Conservation (phyloP, 2,888 invertebrate species). For the Xiphydria camelus region DNA sequence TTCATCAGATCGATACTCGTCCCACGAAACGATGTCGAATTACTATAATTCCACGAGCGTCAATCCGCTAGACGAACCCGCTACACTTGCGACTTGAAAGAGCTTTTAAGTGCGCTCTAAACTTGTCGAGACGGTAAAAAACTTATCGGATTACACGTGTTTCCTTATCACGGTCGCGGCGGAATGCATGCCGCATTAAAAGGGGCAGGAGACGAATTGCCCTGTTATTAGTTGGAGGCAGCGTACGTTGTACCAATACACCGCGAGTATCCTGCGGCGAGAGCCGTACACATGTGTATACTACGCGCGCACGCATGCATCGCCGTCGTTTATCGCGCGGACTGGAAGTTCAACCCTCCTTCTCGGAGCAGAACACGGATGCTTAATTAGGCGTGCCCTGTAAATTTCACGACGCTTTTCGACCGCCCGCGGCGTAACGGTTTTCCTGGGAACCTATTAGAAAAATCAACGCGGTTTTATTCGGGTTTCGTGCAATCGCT, state of each 20-base stretch:
- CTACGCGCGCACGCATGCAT: neutral
- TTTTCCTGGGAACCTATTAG: no score
- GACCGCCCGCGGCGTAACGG: slow-evolving; percentile 6
- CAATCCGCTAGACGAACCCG: neutral
- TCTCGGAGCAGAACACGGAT: slow-evolving; percentile 5
- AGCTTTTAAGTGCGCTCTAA: slow-evolving; percentile 1
- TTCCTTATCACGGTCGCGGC: slow-evolving; percentile 6
- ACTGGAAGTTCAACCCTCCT: neutral
- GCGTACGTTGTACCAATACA: no score
- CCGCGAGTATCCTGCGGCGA: no score
- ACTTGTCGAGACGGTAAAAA: slow-evolving; percentile 1
- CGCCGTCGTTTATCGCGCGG: no score
- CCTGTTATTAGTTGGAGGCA: slow-evolving; percentile 10
- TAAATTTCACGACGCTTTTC: slow-evolving; percentile 6
- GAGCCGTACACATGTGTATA: no score
- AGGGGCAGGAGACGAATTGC: slow-evolving; percentile 15
- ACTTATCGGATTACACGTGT: slow-evolving; percentile 12
- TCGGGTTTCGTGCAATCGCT: no score
- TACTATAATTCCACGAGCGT: no score
- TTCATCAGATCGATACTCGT: no score
- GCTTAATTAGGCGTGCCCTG: slow-evolving; percentile 13
- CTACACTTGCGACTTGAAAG: neutral
- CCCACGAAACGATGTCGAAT: no score
- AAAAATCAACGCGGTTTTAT: no score
- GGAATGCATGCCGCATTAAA: slow-evolving; percentile 11